Conservation (phyloP, 2,113 vertebrate species). For the Colaptes auratus region DNA sequence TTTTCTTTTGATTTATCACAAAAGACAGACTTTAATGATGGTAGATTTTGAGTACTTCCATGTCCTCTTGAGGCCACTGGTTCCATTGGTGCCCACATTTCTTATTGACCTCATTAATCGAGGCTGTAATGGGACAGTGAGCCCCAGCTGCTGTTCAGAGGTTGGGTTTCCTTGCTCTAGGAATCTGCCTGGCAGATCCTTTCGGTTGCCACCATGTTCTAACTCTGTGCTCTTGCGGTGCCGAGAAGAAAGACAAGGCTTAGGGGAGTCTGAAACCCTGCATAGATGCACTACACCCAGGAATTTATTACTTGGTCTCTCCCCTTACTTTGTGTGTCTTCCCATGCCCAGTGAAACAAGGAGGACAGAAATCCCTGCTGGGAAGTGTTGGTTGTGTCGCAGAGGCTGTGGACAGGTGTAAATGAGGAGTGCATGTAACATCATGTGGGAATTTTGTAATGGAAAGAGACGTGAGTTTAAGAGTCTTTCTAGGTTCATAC, state of each 20-base stretch:
- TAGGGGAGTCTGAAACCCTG: neutral
- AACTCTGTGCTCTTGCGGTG: neutral
- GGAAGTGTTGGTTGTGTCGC: neutral
- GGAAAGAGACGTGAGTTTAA: neutral
- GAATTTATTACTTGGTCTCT: neutral
- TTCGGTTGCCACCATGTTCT: neutral
- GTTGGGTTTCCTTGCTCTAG: neutral
- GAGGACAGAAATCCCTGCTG: neutral
- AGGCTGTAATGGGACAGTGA: fast-evolving
- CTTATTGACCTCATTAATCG: neutral
- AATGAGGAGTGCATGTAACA: neutral
- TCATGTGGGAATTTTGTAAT: fast-evolving
- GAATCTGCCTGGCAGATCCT: fast-evolving
- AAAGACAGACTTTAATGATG: neutral
- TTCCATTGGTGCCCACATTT: fast-evolving
- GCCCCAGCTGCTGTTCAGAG: neutral
- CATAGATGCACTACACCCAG: fast-evolving
- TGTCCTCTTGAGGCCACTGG: fast-evolving
- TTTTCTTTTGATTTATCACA: neutral
- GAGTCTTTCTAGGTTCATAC: neutral
- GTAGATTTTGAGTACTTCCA: neutral
- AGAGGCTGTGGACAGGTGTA: neutral
- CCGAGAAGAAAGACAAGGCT: neutral
- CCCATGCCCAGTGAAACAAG: neutral
- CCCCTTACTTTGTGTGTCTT: neutral